Conservation (phyloP, 2,797 vertebrate genomes). For the Mareca penelope region DNA sequence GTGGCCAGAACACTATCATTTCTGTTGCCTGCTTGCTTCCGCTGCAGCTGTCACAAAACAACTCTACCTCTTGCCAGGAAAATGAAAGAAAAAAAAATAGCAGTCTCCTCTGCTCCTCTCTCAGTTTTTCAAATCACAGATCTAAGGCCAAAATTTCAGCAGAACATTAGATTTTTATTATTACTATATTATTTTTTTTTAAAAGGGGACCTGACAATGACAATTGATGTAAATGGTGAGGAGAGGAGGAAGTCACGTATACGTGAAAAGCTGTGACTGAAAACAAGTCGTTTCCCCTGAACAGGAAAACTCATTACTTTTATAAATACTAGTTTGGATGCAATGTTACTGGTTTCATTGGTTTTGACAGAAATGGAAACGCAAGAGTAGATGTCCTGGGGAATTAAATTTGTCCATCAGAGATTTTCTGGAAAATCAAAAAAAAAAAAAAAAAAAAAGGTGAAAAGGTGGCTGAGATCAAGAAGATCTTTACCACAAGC, state of each 20-base stretch:
- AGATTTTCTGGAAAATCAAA: background rate
- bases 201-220: background rate
- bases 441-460: background rate
- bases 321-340: background rate
- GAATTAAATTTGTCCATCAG: background rate
- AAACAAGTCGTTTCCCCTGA: background rate
- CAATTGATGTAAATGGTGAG: background rate
- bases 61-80: background rate
- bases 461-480: accelerated
- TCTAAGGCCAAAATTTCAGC: background rate
- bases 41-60: conserved; percentile 14
- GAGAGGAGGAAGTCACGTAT: background rate
- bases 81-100: background rate
- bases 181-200: too few species aligned
- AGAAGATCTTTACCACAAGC: background rate
- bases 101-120: background rate
- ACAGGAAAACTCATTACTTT: background rate
- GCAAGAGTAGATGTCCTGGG: background rate
- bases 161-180: background rate
- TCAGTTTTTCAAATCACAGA: background rate
- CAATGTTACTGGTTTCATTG: background rate
- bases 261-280: background rate
- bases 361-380: background rate
- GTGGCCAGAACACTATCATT: background rate
- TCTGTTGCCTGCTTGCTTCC: background rate